phyloP scores from a whole-genome alignment of 2,113 vertebrate species.

The Ctenodactylus gundi region DNA sequence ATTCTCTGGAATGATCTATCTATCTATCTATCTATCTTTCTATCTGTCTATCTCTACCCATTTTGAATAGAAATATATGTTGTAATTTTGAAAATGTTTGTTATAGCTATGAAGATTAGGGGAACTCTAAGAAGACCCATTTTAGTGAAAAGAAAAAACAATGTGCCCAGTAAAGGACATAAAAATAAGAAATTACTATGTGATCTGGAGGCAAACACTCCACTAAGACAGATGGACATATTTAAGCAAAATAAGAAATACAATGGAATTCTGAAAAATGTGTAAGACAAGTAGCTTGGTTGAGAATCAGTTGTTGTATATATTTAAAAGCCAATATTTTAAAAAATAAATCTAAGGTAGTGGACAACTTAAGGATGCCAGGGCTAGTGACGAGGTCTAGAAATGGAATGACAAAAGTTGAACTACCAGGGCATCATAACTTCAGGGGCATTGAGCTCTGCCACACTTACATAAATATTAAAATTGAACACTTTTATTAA shows the following conservation, averaged over 20 bases:
- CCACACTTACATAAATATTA: background rate
- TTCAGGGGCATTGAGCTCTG: background rate
- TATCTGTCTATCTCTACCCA: no score
- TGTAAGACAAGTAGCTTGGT: background rate
- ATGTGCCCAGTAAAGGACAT: background rate
- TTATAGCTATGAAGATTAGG: no score
- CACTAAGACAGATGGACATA: background rate
- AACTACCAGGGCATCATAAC: background rate
- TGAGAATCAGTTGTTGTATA: background rate
- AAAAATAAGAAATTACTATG: background rate
- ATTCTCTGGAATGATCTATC: background rate
- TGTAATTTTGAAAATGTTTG: no score
- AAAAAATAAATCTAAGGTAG: background rate
- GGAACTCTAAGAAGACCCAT: no score
- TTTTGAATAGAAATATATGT: no score
- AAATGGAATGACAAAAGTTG: background rate
- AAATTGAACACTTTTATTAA: background rate
- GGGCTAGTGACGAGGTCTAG: background rate
- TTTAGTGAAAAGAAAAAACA: no score
- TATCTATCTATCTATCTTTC: background rate
- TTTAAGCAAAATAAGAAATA: background rate
- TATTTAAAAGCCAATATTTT: background rate
- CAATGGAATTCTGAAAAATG: background rate
- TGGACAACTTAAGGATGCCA: background rate
- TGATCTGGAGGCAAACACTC: background rate